Evolutionary conservation across 2,797 vertebrate species (phyloP).

Genomic region (Calcarius lapponicus): DNA sequence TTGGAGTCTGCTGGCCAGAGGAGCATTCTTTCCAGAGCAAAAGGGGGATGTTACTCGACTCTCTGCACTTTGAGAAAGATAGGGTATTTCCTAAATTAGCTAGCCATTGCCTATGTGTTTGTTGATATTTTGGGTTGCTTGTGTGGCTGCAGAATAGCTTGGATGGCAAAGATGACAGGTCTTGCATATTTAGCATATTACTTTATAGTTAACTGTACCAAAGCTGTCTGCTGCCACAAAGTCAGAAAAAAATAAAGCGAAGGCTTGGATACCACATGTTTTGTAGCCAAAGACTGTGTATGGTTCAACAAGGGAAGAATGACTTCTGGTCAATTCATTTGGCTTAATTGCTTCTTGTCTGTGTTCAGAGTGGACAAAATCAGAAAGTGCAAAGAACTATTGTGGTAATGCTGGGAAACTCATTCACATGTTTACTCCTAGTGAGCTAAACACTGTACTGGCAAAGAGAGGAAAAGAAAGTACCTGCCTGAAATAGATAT

Average conservation of each 20-base stretch:
- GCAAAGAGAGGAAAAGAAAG: neutral
- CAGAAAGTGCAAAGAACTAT: neutral
- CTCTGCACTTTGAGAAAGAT: conserved; percentile 46
- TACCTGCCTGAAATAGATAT: neutral
- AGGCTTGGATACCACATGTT: neutral
- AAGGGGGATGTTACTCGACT: conserved; percentile 18
- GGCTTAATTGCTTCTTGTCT: neutral
- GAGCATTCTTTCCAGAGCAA: conserved; percentile 26
- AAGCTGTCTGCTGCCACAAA: neutral
- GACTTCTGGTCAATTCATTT: neutral
- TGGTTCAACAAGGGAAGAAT: neutral
- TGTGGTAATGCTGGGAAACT: neutral
- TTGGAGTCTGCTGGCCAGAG: neutral
- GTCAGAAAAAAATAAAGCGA: neutral
- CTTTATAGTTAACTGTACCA: neutral
- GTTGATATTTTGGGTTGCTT: neutral
- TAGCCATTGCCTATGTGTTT: neutral
- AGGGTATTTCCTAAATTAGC: conserved; percentile 56
- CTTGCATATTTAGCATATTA: neutral
- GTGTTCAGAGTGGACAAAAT: neutral
- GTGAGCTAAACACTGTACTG: neutral
- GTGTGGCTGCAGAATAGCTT: neutral
- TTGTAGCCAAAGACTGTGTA: neutral
- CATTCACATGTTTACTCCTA: neutral
- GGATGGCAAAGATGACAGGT: neutral